Base-by-base conservation (phyloP, 2,113 vertebrate species). In the Lophura nycthemera region DNA sequence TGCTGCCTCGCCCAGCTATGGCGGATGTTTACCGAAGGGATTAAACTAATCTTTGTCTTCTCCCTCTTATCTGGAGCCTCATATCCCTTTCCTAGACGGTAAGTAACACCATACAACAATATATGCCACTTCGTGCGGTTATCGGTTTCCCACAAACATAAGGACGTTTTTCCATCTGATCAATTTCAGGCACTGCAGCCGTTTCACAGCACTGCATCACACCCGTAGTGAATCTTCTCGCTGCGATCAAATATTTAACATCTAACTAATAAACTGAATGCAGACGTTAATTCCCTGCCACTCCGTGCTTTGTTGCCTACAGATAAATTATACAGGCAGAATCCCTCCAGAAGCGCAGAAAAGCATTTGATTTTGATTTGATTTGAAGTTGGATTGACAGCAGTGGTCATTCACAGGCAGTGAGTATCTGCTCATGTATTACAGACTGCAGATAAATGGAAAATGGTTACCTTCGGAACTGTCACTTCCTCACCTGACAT, bases 401-500 rank as follows among this genome's bases (percentile, higher is more conserved):
- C 29, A 40, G 19, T 0, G 69, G 86, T 69, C 76, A 73, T 77
- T 94, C 19, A 1, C 71, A 84, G 90, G 88, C 86, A 84, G 70
- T 19, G 60, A 88, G 84, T 77, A 75, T 77, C 84, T 75, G 75
- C 69, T 95, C 88, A 21, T 32, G 21, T 45, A 65, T 71, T 92
- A 82, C 48, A 43, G 61, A 60, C 84, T 54, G 40, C 5, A 84
- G 89, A 47, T 92, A 92, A 96, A 83, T 36, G 71, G 90, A 83
- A 93, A 97, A 95, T 63, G 47, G 54, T 57, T 81, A 61, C 95
- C 91, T 90, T 84, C 15, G 4, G 72, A 66, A 47, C 86, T 81
- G 91, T 64, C 94, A 93, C 65, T 36, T 59, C 85, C 76, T 92
- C 88, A 77, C 85, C 72, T 92, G 87, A 95, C 86, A 94, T 75